Percentiles rank a stretch among this genome's conserved stretches.
Conservation (phyloP, 1,140 invertebrate species). For the Drusus annulatus region DNA sequence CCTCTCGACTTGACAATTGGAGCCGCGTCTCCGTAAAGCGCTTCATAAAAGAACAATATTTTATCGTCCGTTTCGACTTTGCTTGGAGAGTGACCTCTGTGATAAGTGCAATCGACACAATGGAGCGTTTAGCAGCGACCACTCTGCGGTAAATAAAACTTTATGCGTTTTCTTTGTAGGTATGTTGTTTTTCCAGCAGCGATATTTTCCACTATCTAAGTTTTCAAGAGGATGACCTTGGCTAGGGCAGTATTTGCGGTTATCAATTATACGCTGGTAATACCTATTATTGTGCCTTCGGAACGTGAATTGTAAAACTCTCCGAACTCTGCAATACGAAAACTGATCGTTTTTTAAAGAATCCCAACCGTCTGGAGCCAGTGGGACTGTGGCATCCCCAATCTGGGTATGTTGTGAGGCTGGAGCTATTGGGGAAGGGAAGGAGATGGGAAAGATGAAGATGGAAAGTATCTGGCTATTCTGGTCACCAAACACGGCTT, state of each 20-base stretch:
- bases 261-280: not conserved
- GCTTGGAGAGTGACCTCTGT: conserved; percentile 26
- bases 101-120: not conserved
- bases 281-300: not conserved
- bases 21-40: not conserved
- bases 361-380: too few species aligned
- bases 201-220: not conserved
- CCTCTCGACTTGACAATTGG: too few species aligned
- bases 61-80: not conserved
- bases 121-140: not conserved
- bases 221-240: not conserved
- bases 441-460: too few species aligned
- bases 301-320: not conserved
- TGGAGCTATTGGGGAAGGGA: too few species aligned
- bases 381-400: too few species aligned
- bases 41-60: not conserved
- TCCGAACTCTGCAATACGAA: too few species aligned
- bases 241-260: not conserved
- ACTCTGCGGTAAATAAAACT: conserved; percentile 9
- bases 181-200: too few species aligned
- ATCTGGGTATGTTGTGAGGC: too few species aligned
- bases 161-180: not conserved
- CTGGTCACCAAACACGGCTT: too few species aligned
- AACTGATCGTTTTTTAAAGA: too few species aligned
- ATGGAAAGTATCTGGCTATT: too few species aligned